These are phyloP conservation scores for Prunella strophiata DNA, from an alignment of 2,797 vertebrate species.

Conservation along the genomic window DNA sequence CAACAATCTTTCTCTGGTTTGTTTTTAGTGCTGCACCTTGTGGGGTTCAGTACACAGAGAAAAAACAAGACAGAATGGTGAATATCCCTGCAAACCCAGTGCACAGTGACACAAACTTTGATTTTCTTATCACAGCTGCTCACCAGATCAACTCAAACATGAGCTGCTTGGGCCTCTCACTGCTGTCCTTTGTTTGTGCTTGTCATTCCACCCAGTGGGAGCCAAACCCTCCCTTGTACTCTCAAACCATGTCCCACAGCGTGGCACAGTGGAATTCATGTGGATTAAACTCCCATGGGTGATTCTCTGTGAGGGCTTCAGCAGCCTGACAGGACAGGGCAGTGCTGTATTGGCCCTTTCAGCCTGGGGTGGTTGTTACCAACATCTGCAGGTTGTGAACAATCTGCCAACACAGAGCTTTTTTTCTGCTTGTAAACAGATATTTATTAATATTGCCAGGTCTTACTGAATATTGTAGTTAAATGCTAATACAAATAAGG, in stretches of 20 bases:
- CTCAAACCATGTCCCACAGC: not conserved
- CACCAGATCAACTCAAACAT: not conserved
- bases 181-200: not conserved
- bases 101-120: not conserved
- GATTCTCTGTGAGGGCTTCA: not conserved
- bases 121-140: not conserved
- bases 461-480: conserved; percentile 18
- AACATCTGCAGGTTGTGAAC: conserved; percentile 30
- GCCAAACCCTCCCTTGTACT: not conserved
- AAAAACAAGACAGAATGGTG: not conserved
- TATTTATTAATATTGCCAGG: conserved; percentile 29
- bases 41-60: not conserved
- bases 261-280: not conserved
- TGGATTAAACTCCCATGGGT: not conserved
- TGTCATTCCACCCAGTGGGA: not conserved
- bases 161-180: not conserved
- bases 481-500: not conserved
- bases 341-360: not conserved
- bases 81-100: not conserved
- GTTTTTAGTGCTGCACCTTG: not conserved
- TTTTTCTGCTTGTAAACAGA: not conserved
- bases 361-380: not conserved
- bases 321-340: not conserved
- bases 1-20: not conserved
- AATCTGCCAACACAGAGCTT: conserved; percentile 4